Evolutionary conservation across 1,140 invertebrate genomes (phyloP), one percentile per base, ranked within the genome.

Genomic region (Caerostris extrusa): DNA sequence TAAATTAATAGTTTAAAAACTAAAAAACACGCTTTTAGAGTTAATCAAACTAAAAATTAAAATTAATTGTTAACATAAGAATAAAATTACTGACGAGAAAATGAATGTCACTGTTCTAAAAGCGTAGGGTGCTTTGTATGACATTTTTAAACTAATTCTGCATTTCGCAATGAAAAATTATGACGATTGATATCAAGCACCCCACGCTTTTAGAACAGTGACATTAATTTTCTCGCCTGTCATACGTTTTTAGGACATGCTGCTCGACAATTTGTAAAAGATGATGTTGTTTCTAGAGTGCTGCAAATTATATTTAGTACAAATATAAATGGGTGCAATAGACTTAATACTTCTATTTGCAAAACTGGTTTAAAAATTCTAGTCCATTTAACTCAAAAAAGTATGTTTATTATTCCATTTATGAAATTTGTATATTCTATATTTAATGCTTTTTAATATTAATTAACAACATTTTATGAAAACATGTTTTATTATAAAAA

Each of bases 261-360:
- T 67, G 71, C 93, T 85, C 57, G 93, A 2, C 93, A 94, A 53
- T 94, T 94, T 94, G 93, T 94, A 10, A 94, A 94, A 90, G 87
- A 94, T 57, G 93, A 94, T 90, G 93, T 94, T 69, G 82, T 90
- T 67, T 69, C 77, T 50, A 53, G 82, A 64, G 56, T 94, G 67
- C 69, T 94, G 19, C 93, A 90, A 61, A 90, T 94, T 94, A 56
- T 94, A 67, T 90, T 85, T 71, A 90, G 55, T 83, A 69, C 60
- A 3, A 83, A 85, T 83, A 34, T 58, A n/a, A 7, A 71, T 64
- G 55, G 61, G 3, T 89, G 60, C 50, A 90, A 55, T n/a, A 94
- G 50, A 94, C 14, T 85, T 19, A 85, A 69, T 58, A 85, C 10
- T 53, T 77, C 87, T 12, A 90, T 90, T 12, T 94, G 88, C 19